Evolutionary conservation across 2,888 invertebrate genomes (phyloP).

Genomic region (Cheiracanthium punctorium): DNA sequence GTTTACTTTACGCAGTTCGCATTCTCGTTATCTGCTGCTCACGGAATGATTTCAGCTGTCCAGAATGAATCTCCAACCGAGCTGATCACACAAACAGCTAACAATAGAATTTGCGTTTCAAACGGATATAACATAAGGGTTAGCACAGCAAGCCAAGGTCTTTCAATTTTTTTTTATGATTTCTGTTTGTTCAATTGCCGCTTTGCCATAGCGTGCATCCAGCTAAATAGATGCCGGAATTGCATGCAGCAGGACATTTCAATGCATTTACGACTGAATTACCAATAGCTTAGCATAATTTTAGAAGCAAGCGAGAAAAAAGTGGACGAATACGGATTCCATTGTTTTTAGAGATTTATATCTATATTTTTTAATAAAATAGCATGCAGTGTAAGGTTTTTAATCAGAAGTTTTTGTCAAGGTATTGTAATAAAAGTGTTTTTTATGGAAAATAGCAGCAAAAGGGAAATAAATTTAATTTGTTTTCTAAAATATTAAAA

Average conservation of each 20-base stretch:
- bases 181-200: background rate
- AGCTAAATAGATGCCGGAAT: background rate
- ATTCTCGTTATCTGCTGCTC: background rate
- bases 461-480: no score
- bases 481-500: no score
- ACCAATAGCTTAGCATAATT: background rate
- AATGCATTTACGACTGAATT: background rate
- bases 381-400: no score
- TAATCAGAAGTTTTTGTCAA: no score
- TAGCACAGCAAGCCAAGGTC: background rate
- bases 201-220: background rate
- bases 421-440: no score
- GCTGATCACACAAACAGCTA: background rate
- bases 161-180: background rate
- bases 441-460: no score
- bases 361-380: no score
- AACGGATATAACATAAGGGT: background rate
- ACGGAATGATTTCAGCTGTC: background rate
- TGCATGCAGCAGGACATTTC: background rate
- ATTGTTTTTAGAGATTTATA: no score
- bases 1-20: no score
- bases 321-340: no score
- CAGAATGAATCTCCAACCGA: background rate
- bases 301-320: no score
- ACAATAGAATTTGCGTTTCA: background rate